Conservation (phyloP, 2,888 invertebrate species). For the Dynastes hyllus region DNA sequence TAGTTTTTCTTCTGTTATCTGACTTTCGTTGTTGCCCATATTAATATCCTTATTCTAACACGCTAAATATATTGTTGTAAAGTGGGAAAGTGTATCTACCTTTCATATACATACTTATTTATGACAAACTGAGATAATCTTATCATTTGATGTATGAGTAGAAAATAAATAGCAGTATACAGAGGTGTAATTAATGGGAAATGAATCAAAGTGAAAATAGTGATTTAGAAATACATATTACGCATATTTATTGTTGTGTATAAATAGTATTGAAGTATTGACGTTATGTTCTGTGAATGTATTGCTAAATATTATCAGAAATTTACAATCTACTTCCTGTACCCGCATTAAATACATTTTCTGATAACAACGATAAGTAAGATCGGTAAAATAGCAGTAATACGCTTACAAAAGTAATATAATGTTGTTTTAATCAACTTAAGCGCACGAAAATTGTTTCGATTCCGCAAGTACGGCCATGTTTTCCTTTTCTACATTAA, state of each 20-base stretch:
- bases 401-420: too few relatives aligned
- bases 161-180: neutral
- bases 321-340: too few relatives aligned
- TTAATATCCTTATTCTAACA: neutral
- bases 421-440: too few relatives aligned
- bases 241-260: neutral
- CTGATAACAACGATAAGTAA: too few relatives aligned
- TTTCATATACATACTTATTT: neutral
- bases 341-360: too few relatives aligned
- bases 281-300: too few relatives aligned
- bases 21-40: slow-evolving; percentile 73
- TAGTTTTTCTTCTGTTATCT: slow-evolving; percentile 74
- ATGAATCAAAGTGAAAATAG: too few relatives aligned
- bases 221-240: neutral
- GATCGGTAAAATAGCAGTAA: too few relatives aligned
- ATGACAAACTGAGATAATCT: slow-evolving; percentile 22
- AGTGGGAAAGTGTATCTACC: neutral
- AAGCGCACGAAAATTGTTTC: too few relatives aligned
- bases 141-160: slow-evolving; percentile 16
- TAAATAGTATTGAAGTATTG: neutral
- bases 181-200: neutral
- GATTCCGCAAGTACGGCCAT: too few relatives aligned
- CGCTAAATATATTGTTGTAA: neutral
- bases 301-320: too few relatives aligned
- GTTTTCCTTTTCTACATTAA: too few relatives aligned